These are phyloP conservation scores for Paragorgia papillata DNA, from an alignment of 92 coral and sea anemone genomes.

Conservation along the genomic window DNA sequence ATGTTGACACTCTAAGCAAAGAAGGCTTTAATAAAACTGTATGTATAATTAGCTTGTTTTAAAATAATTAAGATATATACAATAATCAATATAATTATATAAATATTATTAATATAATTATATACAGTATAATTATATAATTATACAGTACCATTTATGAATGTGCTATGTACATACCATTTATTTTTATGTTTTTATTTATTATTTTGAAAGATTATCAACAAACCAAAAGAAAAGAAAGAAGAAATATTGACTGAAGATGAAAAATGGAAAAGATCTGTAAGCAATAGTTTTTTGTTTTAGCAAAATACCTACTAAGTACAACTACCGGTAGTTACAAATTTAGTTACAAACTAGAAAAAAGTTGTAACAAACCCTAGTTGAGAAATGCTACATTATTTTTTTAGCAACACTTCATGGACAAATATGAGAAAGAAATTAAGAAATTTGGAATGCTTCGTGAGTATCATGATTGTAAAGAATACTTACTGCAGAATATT, in stretches of 20 bases:
- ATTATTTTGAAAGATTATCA: conserved; percentile 62
- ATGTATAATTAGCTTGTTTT: conserved; percentile 27
- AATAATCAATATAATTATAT: neutral
- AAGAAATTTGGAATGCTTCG: conserved; percentile 95
- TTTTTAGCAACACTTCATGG: conserved; percentile 94
- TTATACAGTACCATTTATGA: no score
- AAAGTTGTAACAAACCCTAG: no score
- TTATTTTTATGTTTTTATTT: no score
- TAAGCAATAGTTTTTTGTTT: conserved; percentile 24
- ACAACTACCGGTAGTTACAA: neutral
- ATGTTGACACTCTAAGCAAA: conserved; percentile 86
- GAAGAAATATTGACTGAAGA: conserved; percentile 64
- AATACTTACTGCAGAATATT: conserved; percentile 74
- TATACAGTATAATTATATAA: no score
- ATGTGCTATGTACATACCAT: no score
- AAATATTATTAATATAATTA: no score
- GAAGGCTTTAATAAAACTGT: conserved; percentile 90
- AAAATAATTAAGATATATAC: neutral
- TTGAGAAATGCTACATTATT: no score
- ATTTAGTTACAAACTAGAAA: neutral
- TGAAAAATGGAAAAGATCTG: conserved; percentile 69
- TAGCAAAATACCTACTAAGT: no score
- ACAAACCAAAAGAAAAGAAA: conserved; percentile 63
- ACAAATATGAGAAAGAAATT: conserved; percentile 86
- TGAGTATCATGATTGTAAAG: conserved; percentile 85